A percentile compares a stretch with the other conserved stretches of the same genome.
Evolutionary conservation across 2,888 invertebrate species (phyloP).

Genomic region (Zygothrica quintamaculata): DNA sequence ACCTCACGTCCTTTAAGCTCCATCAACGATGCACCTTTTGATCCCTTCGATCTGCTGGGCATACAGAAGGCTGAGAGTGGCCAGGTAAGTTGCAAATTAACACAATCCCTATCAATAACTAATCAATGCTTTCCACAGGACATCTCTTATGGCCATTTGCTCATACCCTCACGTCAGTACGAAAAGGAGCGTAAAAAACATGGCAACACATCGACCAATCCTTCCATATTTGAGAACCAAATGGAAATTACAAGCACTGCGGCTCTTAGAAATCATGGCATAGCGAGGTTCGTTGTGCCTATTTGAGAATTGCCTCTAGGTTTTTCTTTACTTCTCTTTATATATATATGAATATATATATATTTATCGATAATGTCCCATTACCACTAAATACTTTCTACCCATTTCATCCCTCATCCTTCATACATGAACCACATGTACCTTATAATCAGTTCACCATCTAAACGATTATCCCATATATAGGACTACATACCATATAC

Average conservation of each 20-base stretch:
- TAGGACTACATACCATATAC: too few species aligned
- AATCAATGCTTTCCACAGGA: too few species aligned
- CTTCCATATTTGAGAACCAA: constrained; percentile 81
- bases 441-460: constrained; percentile 19
- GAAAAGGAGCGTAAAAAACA: constrained; percentile 83
- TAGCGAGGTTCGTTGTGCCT: constrained; percentile 85
- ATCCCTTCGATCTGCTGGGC: constrained; percentile 94
- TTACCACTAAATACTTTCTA: constrained; percentile 18
- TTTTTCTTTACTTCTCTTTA: constrained; percentile 25
- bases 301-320: neutral
- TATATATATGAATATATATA: constrained; percentile 9
- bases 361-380: constrained; percentile 26
- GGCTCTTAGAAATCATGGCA: constrained; percentile 86
- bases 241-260: constrained; percentile 84
- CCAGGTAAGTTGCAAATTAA: constrained; percentile 89
- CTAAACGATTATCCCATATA: too few species aligned
- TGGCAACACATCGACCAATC: constrained; percentile 78
- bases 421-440: constrained; percentile 11
- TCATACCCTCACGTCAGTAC: constrained; percentile 89
- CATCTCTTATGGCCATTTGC: constrained; percentile 93
- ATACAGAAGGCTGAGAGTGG: constrained; percentile 92
- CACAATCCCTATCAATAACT: too few species aligned
- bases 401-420: constrained; percentile 18
- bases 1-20: constrained; percentile 93
- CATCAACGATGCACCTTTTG: constrained; percentile 91